Base-by-base conservation (phyloP, 2,113 vertebrate species). In the Cyanoliseus patagonus region DNA sequence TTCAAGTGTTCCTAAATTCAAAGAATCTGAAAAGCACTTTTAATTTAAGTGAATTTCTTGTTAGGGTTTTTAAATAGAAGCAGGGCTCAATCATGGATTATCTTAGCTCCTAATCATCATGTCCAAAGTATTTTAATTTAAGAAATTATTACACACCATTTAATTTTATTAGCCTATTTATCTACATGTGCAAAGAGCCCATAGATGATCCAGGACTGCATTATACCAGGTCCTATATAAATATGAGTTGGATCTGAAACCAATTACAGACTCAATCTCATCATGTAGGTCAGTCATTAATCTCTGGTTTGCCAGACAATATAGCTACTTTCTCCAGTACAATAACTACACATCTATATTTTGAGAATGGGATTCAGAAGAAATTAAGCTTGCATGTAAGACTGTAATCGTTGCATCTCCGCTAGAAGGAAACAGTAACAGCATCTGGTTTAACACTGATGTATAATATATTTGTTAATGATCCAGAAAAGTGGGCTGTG, bases 191-290 rank as follows among this genome's bases (percentile, higher is more conserved):
- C 49, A 63, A 88, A 68, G 76, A 92, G 51, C 57, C 47, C 44
- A 17, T 4, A 72, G 64, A 76, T 37, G 66, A 81, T 78, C 85
- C 76, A 35, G 72, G 76, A 14, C 67, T 88, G 61, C 42, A 52
- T 78, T 92, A 25, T 20, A 55, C 33, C 49, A 3, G 4, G 51
- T 63, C 37, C 79, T 92, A 44, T 37, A 61, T 18, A 83, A 95
- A 81, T 35, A 72, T 12, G 76, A 92, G 81, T 81, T 77, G 62
- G 88, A 72, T 74, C 76, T 96, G 86, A 93, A 93, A 78, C 61
- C 55, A 95, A 83, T 88, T 90, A 90, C 61, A 83, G 31, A 47
- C 64, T 92, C 73, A 10, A 16, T 94, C 93, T 93, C 49, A 47
- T 24, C 76, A 27, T 25, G 47, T 86, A 68, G 83, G 52, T 42